These are phyloP conservation scores for Stegastes partitus DNA, from an alignment of 2,113 vertebrate genomes.

Conservation along the genomic window DNA sequence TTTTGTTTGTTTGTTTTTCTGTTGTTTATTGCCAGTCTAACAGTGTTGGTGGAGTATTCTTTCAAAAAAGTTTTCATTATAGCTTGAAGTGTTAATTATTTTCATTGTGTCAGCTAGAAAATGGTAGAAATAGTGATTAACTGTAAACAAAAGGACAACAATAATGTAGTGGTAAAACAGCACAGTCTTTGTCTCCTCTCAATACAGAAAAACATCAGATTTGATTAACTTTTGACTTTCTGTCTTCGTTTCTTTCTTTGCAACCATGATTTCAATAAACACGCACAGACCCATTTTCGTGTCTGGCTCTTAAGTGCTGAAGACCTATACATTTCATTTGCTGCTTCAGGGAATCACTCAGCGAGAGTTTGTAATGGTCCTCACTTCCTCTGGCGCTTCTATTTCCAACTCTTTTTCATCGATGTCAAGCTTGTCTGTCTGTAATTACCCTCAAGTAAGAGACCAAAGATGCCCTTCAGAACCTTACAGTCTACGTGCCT, in stretches of 20 bases:
- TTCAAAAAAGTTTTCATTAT: too few species aligned
- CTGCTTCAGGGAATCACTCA: conserved; percentile 46
- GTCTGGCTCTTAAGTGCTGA: conserved; percentile 16
- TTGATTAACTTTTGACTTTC: not conserved
- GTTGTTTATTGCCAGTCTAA: too few species aligned
- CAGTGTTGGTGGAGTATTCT: too few species aligned
- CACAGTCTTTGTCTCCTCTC: not conserved
- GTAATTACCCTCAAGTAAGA: conserved; percentile 64
- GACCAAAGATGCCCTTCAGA: conserved; percentile 58
- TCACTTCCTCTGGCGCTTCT: conserved; percentile 46
- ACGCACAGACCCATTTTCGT: conserved; percentile 5
- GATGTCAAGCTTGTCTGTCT: conserved; percentile 47
- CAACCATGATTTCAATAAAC: not conserved
- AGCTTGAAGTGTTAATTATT: too few species aligned
- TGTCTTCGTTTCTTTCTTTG: not conserved
- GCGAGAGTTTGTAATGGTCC: conserved; percentile 59
- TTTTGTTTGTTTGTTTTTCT: too few species aligned
- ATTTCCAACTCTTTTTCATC: conserved; percentile 33
- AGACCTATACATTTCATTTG: conserved; percentile 48
- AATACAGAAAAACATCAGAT: not conserved
- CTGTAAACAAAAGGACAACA: too few species aligned
- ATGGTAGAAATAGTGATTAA: too few species aligned
- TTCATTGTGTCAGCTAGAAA: too few species aligned
- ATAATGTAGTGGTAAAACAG: too few species aligned
- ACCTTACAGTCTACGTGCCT: conserved; percentile 19